phyloP scores from a whole-genome alignment of 2,888 invertebrate genomes.

The Thumatha senex region DNA sequence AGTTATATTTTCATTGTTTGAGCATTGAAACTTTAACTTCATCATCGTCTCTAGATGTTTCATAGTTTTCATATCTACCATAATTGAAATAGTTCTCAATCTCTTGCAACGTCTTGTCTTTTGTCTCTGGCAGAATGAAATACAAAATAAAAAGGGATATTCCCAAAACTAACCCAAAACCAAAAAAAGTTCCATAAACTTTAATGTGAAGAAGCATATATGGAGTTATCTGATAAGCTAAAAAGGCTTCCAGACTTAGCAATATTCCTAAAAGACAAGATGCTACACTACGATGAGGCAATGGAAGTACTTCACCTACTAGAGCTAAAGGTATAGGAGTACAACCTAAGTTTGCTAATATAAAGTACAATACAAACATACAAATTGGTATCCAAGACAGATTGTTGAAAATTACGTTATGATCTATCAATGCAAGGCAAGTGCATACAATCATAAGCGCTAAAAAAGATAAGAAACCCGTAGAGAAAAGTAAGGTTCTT shows the following conservation, averaged over 20 bases:
- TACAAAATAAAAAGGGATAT: constrained; percentile 1
- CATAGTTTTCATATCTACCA: neutral
- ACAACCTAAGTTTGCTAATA: constrained; percentile 61
- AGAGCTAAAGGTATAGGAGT: constrained; percentile 60
- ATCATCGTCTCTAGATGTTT: neutral
- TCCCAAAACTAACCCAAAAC: neutral
- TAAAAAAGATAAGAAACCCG: constrained; percentile 47
- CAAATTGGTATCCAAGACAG: constrained; percentile 45
- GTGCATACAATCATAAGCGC: constrained; percentile 44
- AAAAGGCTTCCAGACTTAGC: constrained; percentile 42
- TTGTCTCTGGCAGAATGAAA: constrained; percentile 13
- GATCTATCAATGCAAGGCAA: constrained; percentile 48
- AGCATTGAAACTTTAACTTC: constrained; percentile 3
- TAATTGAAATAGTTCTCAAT: constrained; percentile 13
- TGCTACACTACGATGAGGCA: constrained; percentile 56
- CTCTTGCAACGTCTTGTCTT: constrained; percentile 11
- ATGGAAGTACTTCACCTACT: constrained; percentile 61
- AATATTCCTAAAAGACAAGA: constrained; percentile 44
- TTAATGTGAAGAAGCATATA: constrained; percentile 35
- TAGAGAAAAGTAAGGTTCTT: constrained; percentile 51
- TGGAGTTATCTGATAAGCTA: constrained; percentile 50
- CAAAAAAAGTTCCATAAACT: constrained; percentile 3
- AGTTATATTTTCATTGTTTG: neutral
- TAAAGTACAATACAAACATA: constrained; percentile 53
- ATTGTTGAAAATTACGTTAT: constrained; percentile 38